A percentile compares a stretch with the other conserved stretches of the same genome.
phyloP scores from a whole-genome alignment of 2,888 invertebrate species.

The Apodemia mormo region DNA sequence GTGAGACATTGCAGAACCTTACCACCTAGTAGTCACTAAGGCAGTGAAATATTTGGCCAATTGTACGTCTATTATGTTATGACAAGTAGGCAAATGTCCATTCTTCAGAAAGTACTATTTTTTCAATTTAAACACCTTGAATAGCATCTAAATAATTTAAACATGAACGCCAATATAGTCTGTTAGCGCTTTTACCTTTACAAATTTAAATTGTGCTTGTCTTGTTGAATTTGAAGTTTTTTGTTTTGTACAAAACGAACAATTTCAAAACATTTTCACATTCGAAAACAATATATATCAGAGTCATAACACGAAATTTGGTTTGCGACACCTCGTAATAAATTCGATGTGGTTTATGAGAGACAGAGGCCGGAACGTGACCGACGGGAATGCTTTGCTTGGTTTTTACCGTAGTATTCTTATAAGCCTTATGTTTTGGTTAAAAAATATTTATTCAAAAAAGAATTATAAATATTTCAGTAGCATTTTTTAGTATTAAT shows the following conservation, averaged over 20 bases:
- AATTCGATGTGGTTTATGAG: slow-evolving; percentile 58
- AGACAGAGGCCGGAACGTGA: slow-evolving; percentile 50
- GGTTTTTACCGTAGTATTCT: slow-evolving; percentile 17
- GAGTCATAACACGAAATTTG: slow-evolving; percentile 49
- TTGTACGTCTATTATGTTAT: too few relatives aligned
- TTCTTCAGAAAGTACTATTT: too few relatives aligned
- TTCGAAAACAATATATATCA: slow-evolving; percentile 52
- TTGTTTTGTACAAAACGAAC: not conserved
- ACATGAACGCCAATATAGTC: too few relatives aligned
- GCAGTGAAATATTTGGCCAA: too few relatives aligned
- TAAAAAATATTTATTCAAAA: not conserved
- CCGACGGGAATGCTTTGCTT: slow-evolving; percentile 28
- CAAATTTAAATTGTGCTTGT: too few relatives aligned
- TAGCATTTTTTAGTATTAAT: slow-evolving; percentile 13
- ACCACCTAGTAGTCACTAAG: too few relatives aligned
- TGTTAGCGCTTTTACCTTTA: too few relatives aligned
- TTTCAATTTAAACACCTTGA: too few relatives aligned
- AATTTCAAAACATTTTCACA: slow-evolving; percentile 31
- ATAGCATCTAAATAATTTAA: too few relatives aligned
- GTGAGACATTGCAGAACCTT: too few relatives aligned
- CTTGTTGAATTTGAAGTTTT: too few relatives aligned
- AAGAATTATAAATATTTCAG: slow-evolving; percentile 16
- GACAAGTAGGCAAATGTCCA: too few relatives aligned
- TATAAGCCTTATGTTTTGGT: not conserved
- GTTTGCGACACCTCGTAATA: slow-evolving; percentile 50